Base-by-base conservation (phyloP, 2,888 invertebrate genomes). In the Onthophagus sagittarius region DNA sequence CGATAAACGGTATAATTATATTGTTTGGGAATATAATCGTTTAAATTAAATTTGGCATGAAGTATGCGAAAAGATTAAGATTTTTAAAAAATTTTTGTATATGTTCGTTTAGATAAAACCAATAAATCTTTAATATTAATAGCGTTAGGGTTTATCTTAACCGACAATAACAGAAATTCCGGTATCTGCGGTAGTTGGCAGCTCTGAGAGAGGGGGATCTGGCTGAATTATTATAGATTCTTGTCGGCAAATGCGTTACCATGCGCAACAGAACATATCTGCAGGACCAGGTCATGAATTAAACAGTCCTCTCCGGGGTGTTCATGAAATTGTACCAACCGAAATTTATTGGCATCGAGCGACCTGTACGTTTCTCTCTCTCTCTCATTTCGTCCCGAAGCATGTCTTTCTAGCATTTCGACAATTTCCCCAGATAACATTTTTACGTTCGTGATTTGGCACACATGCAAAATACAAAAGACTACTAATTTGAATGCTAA, bases 1-100 rank as follows among this genome's bases (percentile, higher is more conserved):
- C 70, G 39, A 70, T 70, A 70, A 53, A 70, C 15, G 39, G 62
- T 70, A 70, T 70, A 70, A 70, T 70, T 70, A 70, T 39, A 15
- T 13, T 33, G 70, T 70, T 70, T 13, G 62, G 4, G 39, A 53
- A 53, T 53, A 11, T 53, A 53, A 9, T 11, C 39, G 11, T 53
- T 53, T 11, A 53, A 53, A 53, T 53, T 53, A 53, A 53, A 53
- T 53, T 53, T 53, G 39, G 39, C 39, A 11, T 53, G 39, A 53
- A 53, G 39, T 53, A 53, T 53, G 39, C 39, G 39, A 53, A 53
- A 9, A 11, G 39, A 53, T 53, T 53, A 4, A 53, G 11, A 53
- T 53, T 53, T 53, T 53, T 11, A 53, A 23, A 23, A 3, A 23
- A 2, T 23, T 53, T 53, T 53, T 53, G 39, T 1, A 2, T 11